Conservation (phyloP, 2,113 vertebrate species). For the Siniperca knerii region DNA sequence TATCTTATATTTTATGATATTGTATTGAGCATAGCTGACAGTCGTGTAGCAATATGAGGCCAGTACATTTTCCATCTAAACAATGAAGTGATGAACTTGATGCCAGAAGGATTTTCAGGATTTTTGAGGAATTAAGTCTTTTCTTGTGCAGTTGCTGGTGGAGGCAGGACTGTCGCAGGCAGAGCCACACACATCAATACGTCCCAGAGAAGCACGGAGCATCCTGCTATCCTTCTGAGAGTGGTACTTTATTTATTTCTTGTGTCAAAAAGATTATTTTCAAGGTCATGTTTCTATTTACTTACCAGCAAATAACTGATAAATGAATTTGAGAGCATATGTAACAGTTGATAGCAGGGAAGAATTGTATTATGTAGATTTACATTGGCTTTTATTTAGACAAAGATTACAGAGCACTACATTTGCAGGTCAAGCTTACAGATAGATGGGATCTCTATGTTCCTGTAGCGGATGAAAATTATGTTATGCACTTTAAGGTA, state of each 20-base stretch:
- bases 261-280: not conserved
- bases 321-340: not conserved
- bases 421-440: not conserved
- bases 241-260: constrained; percentile 78
- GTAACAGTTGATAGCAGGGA: not conserved
- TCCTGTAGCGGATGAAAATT: not conserved
- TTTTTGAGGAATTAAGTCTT: constrained; percentile 1
- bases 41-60: not conserved
- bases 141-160: constrained; percentile 88
- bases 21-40: not conserved
- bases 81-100: not conserved
- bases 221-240: constrained; percentile 88
- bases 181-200: constrained; percentile 81
- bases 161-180: constrained; percentile 85
- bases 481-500: not conserved
- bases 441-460: not conserved
- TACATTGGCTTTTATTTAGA: not conserved
- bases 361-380: not conserved
- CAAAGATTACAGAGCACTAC: not conserved
- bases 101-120: not conserved
- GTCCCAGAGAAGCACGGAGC: constrained; percentile 84
- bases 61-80: too few species aligned
- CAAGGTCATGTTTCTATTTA: not conserved
- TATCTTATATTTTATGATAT: not conserved
- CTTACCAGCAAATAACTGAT: not conserved